These are phyloP conservation scores for Chauna torquata DNA, from an alignment of 2,113 vertebrate genomes.

Conservation along the genomic window DNA sequence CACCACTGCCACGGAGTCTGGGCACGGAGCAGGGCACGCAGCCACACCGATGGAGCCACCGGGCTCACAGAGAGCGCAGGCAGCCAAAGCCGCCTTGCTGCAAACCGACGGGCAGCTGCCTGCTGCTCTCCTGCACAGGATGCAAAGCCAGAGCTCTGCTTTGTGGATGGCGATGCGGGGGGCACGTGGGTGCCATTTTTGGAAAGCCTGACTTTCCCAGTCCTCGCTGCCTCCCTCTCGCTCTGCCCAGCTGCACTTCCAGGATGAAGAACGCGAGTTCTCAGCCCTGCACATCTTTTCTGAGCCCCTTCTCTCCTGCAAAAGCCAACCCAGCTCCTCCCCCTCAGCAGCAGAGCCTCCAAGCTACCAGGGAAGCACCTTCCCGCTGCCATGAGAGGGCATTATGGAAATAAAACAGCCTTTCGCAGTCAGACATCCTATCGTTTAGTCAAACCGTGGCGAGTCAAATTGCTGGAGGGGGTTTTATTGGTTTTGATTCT, in stretches of 20 bases:
- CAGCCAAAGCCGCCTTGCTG: not conserved
- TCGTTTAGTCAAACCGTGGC: not conserved
- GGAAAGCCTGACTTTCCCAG: not conserved
- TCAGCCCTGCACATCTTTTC: not conserved
- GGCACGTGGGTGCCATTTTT: not conserved
- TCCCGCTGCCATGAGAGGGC: not conserved
- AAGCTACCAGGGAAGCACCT: not conserved
- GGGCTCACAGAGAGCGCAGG: not conserved
- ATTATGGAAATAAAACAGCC: not conserved
- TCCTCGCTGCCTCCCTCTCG: not conserved
- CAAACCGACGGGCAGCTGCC: not conserved
- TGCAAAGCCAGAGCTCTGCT: not conserved
- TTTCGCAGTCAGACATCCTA: not conserved
- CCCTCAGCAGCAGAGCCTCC: not conserved
- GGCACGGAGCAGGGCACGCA: not conserved
- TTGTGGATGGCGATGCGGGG: fast-evolving
- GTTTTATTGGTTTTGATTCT: not conserved
- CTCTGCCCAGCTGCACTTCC: not conserved
- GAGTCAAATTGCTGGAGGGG: not conserved
- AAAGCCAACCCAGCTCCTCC: not conserved
- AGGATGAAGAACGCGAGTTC: not conserved
- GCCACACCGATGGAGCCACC: not conserved
- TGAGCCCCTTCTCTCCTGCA: not conserved
- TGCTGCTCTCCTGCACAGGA: not conserved
- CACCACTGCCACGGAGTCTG: too few species aligned